These are phyloP conservation scores for Virgularia gustaviana DNA, from an alignment of 92 coral and sea anemone species.

Conservation along the genomic window DNA sequence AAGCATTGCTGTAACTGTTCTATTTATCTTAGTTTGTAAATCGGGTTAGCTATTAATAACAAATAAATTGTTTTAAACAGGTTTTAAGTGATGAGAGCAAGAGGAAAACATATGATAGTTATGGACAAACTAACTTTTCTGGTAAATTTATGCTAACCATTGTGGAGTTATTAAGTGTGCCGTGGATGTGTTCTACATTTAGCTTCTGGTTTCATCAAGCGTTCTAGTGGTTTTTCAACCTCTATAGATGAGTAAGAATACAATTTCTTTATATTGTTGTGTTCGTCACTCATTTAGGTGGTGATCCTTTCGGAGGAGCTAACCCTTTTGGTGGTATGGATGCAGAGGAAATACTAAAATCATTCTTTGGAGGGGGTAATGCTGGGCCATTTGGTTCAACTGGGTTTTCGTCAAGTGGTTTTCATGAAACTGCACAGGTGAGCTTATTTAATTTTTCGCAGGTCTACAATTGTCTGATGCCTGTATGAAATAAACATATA, in stretches of 20 bases:
- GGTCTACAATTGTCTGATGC: too few relatives aligned
- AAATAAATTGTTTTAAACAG: constrained; percentile 34
- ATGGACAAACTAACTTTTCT: constrained; percentile 89
- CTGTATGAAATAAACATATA: too few relatives aligned
- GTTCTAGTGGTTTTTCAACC: too few relatives aligned
- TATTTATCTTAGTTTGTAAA: too few relatives aligned
- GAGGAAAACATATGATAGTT: constrained; percentile 81
- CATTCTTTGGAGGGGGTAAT: constrained; percentile 82
- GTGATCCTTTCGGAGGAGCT: constrained; percentile 77
- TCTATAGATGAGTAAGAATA: background rate
- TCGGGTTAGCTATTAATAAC: too few relatives aligned
- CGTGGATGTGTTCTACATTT: background rate
- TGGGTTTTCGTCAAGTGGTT: constrained; percentile 48
- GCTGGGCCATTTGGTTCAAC: constrained; percentile 70
- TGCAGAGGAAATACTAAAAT: constrained; percentile 78
- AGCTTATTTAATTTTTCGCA: too few relatives aligned
- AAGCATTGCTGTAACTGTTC: too few relatives aligned
- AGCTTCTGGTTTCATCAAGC: too few relatives aligned
- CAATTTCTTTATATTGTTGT: background rate
- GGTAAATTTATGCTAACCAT: too few relatives aligned
- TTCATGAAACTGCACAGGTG: constrained; percentile 62
- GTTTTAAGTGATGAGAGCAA: constrained; percentile 86
- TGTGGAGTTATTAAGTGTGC: background rate
- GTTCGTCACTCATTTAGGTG: constrained; percentile 41
- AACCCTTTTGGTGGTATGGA: constrained; percentile 67